A percentile compares a stretch with the other conserved stretches of the same genome.
These are phyloP conservation scores for Drosophila eugracilis DNA, from an alignment of 1,140 invertebrate species.

Conservation along the genomic window DNA sequence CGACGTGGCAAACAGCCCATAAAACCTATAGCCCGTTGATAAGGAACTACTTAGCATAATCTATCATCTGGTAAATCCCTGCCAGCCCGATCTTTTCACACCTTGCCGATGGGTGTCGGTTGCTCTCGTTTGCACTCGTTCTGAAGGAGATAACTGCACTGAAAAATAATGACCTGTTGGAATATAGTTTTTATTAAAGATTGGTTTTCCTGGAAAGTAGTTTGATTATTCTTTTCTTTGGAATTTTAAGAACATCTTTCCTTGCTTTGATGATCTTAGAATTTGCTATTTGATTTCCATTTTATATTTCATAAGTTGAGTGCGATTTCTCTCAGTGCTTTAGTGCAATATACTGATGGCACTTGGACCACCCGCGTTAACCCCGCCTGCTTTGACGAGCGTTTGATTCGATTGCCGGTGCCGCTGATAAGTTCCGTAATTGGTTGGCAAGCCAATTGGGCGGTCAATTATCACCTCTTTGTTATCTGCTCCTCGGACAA, in stretches of 20 bases:
- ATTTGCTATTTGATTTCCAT: neutral
- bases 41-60: constrained; percentile 39
- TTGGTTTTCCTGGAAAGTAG: neutral
- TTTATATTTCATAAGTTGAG: neutral
- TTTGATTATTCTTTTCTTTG: too few species aligned
- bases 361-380: constrained; percentile 60
- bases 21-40: constrained; percentile 20
- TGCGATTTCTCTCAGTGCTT: neutral
- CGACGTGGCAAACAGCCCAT: constrained; percentile 65
- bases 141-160: constrained; percentile 28
- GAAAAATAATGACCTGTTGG: neutral
- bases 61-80: constrained; percentile 12
- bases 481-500: constrained; percentile 62
- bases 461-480: constrained; percentile 80
- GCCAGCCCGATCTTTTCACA: constrained; percentile 62
- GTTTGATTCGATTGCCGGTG: constrained; percentile 67
- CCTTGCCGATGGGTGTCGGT: constrained; percentile 62
- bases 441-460: constrained; percentile 80
- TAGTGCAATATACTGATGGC: neutral
- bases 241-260: too few species aligned
- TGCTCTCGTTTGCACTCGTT: constrained; percentile 52
- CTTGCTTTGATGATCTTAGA: too few species aligned
- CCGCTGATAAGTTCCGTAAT: constrained; percentile 73
- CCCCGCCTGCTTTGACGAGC: constrained; percentile 42
- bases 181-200: neutral